A percentile compares a stretch with the other conserved stretches of the same genome.
Evolutionary conservation across 64 coral and sea anemone genomes (phyloP).

Genomic region (Orbicella faveolata): DNA sequence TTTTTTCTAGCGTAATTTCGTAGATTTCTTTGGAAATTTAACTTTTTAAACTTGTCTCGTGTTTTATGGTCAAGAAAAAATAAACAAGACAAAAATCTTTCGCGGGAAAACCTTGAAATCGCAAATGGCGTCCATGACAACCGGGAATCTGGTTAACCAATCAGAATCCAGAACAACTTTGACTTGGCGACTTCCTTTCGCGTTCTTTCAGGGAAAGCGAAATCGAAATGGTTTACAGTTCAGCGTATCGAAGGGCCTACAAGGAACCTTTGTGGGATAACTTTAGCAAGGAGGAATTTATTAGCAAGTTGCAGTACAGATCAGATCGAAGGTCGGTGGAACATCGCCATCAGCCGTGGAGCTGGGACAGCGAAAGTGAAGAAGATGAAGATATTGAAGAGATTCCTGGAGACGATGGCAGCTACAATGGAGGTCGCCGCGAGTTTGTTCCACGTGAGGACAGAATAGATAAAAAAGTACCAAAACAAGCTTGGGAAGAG

Average conservation of each 20-base stretch:
- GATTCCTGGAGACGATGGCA: constrained; percentile 35
- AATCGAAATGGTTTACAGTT: constrained; percentile 77
- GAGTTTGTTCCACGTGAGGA: neutral
- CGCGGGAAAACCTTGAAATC: constrained; percentile 5
- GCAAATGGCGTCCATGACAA: constrained; percentile 26
- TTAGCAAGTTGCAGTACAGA: constrained; percentile 81
- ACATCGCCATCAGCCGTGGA: constrained; percentile 84
- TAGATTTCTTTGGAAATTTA: too few species aligned
- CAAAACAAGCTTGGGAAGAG: constrained; percentile 53
- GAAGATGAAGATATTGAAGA: constrained; percentile 77
- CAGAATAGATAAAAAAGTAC: neutral
- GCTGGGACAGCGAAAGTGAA: constrained; percentile 83
- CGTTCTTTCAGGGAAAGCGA: neutral
- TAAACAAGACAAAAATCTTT: neutral
- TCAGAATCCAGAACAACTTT: neutral
- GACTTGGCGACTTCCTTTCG: neutral
- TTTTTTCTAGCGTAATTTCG: too few species aligned
- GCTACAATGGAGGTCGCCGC: constrained; percentile 25
- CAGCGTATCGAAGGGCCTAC: constrained; percentile 68
- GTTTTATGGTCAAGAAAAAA: too few species aligned
- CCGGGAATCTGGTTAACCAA: constrained; percentile 4
- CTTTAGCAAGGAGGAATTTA: constrained; percentile 79
- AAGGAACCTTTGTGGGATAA: constrained; percentile 88
- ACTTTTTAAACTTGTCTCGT: too few species aligned
- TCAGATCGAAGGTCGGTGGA: constrained; percentile 89